Percentiles rank a stretch among this genome's conserved stretches.
These are phyloP conservation scores for Synanthedon tipuliformis DNA, from an alignment of 2,888 invertebrate species.

Conservation along the genomic window DNA sequence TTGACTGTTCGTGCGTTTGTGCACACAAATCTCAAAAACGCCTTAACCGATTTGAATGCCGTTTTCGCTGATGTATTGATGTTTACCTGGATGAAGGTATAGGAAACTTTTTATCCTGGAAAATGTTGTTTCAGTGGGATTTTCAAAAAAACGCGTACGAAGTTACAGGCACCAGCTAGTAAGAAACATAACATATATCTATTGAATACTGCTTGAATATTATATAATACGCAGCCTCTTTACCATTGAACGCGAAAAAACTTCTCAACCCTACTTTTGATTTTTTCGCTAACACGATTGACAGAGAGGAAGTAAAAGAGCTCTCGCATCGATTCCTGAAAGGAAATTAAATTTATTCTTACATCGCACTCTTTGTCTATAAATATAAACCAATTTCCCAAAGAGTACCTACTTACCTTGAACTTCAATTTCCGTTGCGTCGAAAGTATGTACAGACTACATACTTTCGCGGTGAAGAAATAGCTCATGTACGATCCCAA, in stretches of 20 bases:
- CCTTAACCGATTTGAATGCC: too few species aligned
- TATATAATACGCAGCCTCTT: conserved; percentile 8
- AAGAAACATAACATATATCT: too few species aligned
- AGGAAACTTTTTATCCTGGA: too few species aligned
- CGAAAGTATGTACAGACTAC: conserved; percentile 41
- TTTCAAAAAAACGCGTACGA: too few species aligned
- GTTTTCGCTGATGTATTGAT: too few species aligned
- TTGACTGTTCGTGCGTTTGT: too few species aligned
- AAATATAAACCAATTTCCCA: not conserved
- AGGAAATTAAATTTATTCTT: conserved; percentile 4
- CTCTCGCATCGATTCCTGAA: conserved; percentile 57
- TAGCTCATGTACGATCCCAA: conserved; percentile 40
- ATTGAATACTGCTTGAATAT: too few species aligned
- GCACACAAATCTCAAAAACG: too few species aligned
- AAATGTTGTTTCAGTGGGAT: too few species aligned
- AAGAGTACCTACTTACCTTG: conserved; percentile 27
- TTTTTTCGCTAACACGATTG: conserved; percentile 54
- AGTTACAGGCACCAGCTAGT: too few species aligned
- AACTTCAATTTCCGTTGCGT: conserved; percentile 46
- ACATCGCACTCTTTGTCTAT: not conserved
- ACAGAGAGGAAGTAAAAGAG: conserved; percentile 58
- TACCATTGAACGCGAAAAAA: conserved; percentile 61
- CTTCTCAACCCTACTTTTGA: conserved; percentile 52
- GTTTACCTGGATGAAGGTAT: too few species aligned
- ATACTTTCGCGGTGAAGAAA: conserved; percentile 46